phyloP scores from a whole-genome alignment of 2,113 vertebrate genomes.

The Clarias gariepinus region DNA sequence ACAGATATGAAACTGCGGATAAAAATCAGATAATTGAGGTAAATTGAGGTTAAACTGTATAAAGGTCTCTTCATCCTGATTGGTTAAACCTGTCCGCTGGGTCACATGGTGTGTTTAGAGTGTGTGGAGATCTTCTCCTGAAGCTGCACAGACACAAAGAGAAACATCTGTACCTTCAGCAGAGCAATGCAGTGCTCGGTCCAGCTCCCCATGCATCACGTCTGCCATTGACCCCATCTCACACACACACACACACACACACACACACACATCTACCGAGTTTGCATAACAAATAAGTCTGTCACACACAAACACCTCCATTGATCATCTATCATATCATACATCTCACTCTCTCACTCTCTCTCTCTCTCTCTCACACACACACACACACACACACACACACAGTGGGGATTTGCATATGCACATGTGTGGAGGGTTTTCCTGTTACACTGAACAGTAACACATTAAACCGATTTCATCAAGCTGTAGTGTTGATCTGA shows the following conservation, averaged over 20 bases:
- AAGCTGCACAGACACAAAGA: background rate
- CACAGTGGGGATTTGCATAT: constrained; percentile 43
- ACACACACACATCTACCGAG: background rate
- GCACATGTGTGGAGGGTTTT: constrained; percentile 2
- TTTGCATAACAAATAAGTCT: constrained; percentile 53
- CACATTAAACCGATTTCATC: background rate
- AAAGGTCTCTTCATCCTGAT: background rate
- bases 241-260: background rate
- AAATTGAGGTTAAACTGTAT: too few relatives aligned
- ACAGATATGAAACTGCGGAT: too few relatives aligned
- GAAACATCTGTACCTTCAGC: background rate
- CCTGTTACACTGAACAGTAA: constrained; percentile 15
- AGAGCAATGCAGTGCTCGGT: background rate
- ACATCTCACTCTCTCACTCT: background rate
- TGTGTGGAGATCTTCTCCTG: background rate
- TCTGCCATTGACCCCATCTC: background rate
- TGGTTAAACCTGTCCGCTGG: background rate
- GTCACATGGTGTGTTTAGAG: background rate
- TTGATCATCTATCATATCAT: constrained; percentile 1
- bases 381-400: background rate
- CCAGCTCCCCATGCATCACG: background rate
- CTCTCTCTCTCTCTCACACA: background rate
- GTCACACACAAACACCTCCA: constrained; percentile 15
- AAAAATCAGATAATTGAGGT: too few relatives aligned
- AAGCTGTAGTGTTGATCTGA: background rate